A percentile compares a stretch with the other conserved stretches of the same genome.
Evolutionary conservation across 2,113 vertebrate genomes (phyloP).

Genomic region (Oncorhynchus keta): DNA sequence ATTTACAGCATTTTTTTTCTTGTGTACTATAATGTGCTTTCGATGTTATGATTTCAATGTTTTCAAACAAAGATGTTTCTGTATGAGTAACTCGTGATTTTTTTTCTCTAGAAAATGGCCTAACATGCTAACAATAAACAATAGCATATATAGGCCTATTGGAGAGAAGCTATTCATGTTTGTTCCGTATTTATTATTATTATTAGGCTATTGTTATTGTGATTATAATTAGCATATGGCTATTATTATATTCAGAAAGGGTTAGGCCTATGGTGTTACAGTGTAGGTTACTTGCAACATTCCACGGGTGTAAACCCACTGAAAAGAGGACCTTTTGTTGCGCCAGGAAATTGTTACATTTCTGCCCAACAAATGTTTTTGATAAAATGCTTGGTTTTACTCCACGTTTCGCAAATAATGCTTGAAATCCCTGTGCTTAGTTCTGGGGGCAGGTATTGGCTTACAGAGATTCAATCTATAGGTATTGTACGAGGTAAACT

Average conservation of each 20-base stretch:
- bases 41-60: too few relatives aligned
- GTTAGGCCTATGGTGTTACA: too few relatives aligned
- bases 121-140: too few relatives aligned
- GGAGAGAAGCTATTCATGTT: not conserved
- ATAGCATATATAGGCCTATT: too few relatives aligned
- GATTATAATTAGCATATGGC: not conserved
- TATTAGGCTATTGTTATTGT: not conserved
- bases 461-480: slow-evolving; percentile 87
- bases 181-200: not conserved
- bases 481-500: slow-evolving; percentile 87
- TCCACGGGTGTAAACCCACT: not conserved
- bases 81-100: too few relatives aligned
- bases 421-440: slow-evolving; percentile 60
- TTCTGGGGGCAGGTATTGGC: slow-evolving; percentile 76
- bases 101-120: too few relatives aligned
- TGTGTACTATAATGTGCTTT: too few relatives aligned
- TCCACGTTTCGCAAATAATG: slow-evolving; percentile 43
- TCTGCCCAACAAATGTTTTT: slow-evolving; percentile 18
- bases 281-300: not conserved
- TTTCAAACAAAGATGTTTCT: too few relatives aligned
- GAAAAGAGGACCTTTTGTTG: not conserved
- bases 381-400: slow-evolving; percentile 42
- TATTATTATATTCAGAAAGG: not conserved
- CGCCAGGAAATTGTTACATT: not conserved
- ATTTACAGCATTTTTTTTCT: too few relatives aligned